Conservation (phyloP, 2,797 vertebrate genomes). For the Gallirallus australis region DNA sequence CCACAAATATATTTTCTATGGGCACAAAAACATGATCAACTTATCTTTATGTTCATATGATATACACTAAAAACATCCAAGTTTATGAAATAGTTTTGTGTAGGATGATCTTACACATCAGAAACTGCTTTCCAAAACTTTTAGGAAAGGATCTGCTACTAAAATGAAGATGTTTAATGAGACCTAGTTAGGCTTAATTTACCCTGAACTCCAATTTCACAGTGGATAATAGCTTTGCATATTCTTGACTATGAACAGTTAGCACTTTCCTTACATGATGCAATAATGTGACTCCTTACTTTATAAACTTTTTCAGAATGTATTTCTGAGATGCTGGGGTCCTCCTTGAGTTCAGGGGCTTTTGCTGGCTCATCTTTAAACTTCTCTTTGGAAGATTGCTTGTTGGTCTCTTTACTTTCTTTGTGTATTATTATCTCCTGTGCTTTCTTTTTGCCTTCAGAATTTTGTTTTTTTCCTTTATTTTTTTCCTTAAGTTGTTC, state of each 20-base stretch:
- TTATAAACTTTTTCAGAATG: conserved; percentile 52
- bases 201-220: not conserved
- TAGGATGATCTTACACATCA: not conserved
- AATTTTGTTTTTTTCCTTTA: conserved; percentile 74
- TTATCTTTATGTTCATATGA: not conserved
- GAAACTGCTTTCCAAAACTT: not conserved
- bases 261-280: not conserved
- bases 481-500: conserved; percentile 78
- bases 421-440: not conserved
- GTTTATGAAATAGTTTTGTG: not conserved
- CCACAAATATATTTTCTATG: not conserved
- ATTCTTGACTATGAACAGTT: not conserved
- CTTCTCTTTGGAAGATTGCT: conserved; percentile 46
- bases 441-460: conserved; percentile 59
- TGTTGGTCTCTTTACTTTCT: conserved; percentile 43
- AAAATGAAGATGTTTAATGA: not conserved
- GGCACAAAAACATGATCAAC: not conserved
- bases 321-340: not conserved
- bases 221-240: not conserved
- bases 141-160: not conserved
- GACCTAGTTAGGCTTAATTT: not conserved
- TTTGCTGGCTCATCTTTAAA: conserved; percentile 55
- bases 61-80: not conserved
- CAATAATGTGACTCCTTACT: conserved; percentile 49
- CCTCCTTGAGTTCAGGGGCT: not conserved